Percentiles rank a stretch among this genome's conserved stretches.
phyloP scores from a whole-genome alignment of 2,113 vertebrate species.

The Phalacrocorax brasilianus region DNA sequence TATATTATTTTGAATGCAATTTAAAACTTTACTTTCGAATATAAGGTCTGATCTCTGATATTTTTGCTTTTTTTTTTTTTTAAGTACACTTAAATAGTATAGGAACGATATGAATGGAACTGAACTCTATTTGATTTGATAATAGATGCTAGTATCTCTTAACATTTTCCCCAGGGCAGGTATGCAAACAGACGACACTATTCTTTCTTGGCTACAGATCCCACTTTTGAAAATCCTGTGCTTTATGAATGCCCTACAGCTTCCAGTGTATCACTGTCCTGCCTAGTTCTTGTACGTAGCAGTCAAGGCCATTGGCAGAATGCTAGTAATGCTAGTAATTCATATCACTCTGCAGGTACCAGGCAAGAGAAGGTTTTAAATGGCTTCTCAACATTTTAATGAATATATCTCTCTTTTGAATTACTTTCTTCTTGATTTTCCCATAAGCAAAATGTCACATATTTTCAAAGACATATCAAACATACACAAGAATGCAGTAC shows the following conservation, averaged over 20 bases:
- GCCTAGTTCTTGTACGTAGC: neutral
- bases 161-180: neutral
- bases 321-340: neutral
- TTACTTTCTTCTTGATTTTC: neutral
- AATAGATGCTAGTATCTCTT: neutral
- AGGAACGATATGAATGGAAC: neutral
- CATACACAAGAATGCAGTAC: neutral
- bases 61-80: neutral
- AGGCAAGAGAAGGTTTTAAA: neutral
- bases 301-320: neutral
- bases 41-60: neutral
- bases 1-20: neutral
- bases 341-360: neutral
- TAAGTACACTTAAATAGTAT: neutral
- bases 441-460: neutral
- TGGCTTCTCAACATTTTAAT: neutral
- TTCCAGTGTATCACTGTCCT: neutral
- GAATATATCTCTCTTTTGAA: neutral
- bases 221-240: neutral
- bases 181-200: rapidly evolving
- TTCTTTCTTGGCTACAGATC: neutral
- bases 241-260: neutral
- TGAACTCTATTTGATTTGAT: neutral
- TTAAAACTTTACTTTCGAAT: neutral
- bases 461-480: neutral